A percentile compares a stretch with the other conserved stretches of the same genome.
Conservation (phyloP, 1,140 invertebrate genomes). For the Brachionus koreanus region DNA sequence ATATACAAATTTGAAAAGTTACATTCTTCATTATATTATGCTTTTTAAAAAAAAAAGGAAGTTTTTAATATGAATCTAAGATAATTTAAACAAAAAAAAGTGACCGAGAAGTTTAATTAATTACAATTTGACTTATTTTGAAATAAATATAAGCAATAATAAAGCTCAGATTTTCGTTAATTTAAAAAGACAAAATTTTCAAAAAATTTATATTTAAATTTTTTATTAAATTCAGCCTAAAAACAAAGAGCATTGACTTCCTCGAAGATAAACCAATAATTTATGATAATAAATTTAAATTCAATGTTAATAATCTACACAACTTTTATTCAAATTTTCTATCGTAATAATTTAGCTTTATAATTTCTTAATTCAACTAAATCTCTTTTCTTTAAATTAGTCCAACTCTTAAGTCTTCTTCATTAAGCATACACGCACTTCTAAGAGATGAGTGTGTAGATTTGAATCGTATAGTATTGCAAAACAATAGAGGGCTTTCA, state of each 20-base stretch:
- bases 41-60: no score
- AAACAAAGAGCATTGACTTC: neutral
- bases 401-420: constrained; percentile 17
- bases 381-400: neutral
- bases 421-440: neutral
- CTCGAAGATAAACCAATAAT: neutral
- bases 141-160: no score
- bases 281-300: constrained; percentile 21
- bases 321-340: neutral
- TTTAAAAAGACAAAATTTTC: neutral
- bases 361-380: constrained; percentile 25
- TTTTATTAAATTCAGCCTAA: neutral
- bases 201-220: neutral
- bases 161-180: no score
- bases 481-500: neutral
- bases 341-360: neutral
- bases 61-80: no score
- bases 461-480: neutral
- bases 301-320: constrained; percentile 5
- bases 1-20: no score
- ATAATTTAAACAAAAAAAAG: no score
- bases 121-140: no score
- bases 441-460: constrained; percentile 3
- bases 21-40: no score
- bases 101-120: no score